Evolutionary conservation across 37 sponge, comb jelly and placozoan species (phyloP).

Genomic region (Theonella swinhoei): DNA sequence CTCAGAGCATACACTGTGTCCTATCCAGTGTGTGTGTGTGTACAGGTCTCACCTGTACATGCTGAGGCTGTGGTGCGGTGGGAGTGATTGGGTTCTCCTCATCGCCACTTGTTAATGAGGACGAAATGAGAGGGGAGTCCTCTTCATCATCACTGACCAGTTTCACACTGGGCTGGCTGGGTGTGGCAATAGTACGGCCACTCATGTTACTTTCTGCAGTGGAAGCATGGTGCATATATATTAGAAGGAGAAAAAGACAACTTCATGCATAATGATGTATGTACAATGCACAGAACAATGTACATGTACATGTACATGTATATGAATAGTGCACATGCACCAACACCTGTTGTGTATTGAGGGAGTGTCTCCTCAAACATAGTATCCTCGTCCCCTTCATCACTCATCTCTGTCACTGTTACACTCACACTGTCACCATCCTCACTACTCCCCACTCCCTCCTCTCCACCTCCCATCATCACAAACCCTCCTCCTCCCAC

Average conservation of each 20-base stretch:
- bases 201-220: neutral
- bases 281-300: neutral
- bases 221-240: too few relatives aligned
- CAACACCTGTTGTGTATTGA: neutral
- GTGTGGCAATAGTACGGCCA: neutral
- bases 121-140: neutral
- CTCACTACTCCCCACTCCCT: neutral
- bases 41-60: too few relatives aligned
- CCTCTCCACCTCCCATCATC: neutral
- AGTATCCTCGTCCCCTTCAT: conserved; percentile 40
- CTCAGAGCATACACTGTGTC: too few relatives aligned
- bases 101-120: neutral
- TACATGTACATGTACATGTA: neutral
- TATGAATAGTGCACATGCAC: too few relatives aligned
- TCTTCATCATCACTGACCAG: neutral
- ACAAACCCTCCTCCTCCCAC: neutral
- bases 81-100: neutral
- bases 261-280: neutral
- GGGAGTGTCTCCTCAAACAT: conserved; percentile 54
- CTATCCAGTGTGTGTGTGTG: too few relatives aligned
- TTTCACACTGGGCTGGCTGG: neutral
- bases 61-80: neutral
- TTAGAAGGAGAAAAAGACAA: too few relatives aligned
- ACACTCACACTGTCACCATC: conserved; percentile 23
- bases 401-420: conserved; percentile 27